Evolutionary conservation across 1,140 invertebrate species (phyloP), one percentile per base, ranked within the genome.

Genomic region (Campoletis sonorensis): DNA sequence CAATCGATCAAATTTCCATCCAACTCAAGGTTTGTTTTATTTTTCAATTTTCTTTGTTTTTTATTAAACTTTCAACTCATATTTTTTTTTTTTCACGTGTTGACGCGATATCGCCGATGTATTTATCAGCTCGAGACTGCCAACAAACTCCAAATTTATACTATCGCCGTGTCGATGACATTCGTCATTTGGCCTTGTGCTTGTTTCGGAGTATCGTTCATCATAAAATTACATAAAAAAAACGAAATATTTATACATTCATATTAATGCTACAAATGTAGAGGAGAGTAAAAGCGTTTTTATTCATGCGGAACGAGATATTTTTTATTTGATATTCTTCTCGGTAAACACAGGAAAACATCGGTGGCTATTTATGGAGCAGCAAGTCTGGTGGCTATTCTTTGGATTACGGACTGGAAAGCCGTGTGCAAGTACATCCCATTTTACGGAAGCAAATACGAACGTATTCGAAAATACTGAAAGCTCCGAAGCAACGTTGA

Each of bases 401-500:
- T 94, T 10, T 97, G 96, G 90, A 92, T 95, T 81, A 96, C 95
- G 1, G 96, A 97, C 85, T 97, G 96, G 96, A 94, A 94, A 89
- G 87, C 94, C 18, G 92, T 96, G 82, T 92, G 95, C 80, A 92
- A 95, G 83, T 94, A 95, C 87, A 91, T 97, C 79, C 96, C 96
- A 67, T 95, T 93, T 90, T 97, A 96, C 89, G 93, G 93, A 83
- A 93, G 94, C 82, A 96, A 97, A 90, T 96, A 95, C 88, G 86
- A 93, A 51, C 93, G 91, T 85, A n/a, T 49, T 21, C 54, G 37
- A 16, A 54, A 61, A 67, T 78, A 67, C 51, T 70, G 18, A 64
- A 2, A 23, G 1, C 45, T 79, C 33, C 4, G 15, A 26, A 64
- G 76, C 26, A 64, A 27, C 33, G 16, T 23, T 5, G 26, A 40